Percentiles rank a stretch among this genome's conserved stretches.
Conservation (phyloP, 2,113 vertebrate species). For the Lasiurus borealis region DNA sequence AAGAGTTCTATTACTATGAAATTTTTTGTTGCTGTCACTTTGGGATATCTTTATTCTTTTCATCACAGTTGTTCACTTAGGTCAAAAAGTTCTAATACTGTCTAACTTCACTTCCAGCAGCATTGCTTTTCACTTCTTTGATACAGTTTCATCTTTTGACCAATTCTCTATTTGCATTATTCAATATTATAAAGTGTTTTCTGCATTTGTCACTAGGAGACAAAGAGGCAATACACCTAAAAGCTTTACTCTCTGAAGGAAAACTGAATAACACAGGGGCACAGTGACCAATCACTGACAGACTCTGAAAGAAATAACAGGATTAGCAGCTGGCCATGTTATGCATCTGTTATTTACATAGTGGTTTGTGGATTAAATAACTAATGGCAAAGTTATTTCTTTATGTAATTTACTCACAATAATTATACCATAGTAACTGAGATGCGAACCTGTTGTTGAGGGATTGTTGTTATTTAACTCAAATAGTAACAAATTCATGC, state of each 20-base stretch:
- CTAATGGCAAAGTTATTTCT: neutral
- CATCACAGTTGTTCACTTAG: neutral
- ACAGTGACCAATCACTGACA: fast-evolving
- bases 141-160: neutral
- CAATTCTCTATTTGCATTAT: neutral
- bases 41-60: neutral
- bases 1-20: neutral
- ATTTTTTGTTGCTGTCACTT: neutral
- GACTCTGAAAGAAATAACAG: neutral
- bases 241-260: neutral
- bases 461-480: neutral
- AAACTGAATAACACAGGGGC: neutral
- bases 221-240: neutral
- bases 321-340: neutral
- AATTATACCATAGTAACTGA: neutral
- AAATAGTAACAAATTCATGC: neutral
- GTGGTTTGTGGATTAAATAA: neutral
- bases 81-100: neutral
- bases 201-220: neutral
- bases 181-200: neutral
- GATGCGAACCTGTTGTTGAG: neutral
- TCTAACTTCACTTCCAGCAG: neutral
- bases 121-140: neutral
- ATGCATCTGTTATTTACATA: neutral
- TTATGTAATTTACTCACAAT: neutral